Percentiles rank a stretch among this genome's conserved stretches.
These are phyloP conservation scores for Diorhabda carinulata DNA, from an alignment of 1,140 invertebrate genomes.

Conservation along the genomic window DNA sequence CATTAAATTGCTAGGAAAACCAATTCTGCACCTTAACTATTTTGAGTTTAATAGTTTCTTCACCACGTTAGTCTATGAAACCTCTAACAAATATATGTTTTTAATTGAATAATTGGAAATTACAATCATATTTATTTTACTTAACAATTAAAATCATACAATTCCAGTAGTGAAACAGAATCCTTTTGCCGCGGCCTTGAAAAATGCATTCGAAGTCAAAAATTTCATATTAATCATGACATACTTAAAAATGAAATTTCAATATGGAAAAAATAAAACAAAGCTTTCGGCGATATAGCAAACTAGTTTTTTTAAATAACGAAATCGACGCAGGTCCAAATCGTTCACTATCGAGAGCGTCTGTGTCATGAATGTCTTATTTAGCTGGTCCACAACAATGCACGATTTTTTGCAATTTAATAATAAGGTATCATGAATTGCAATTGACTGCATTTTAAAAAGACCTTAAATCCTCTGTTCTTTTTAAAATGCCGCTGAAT, in stretches of 20 bases:
- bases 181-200: slow-evolving; percentile 9
- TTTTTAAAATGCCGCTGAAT: slow-evolving; percentile 25
- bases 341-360: background rate
- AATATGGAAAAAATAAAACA: slow-evolving; percentile 28
- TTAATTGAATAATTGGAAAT: too few relatives aligned
- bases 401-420: slow-evolving; percentile 33
- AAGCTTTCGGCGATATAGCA: slow-evolving; percentile 26
- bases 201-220: slow-evolving; percentile 13
- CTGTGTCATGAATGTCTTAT: background rate
- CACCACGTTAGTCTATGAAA: too few relatives aligned
- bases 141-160: too few relatives aligned
- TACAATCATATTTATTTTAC: too few relatives aligned
- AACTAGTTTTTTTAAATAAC: slow-evolving; percentile 30
- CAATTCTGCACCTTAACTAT: too few relatives aligned
- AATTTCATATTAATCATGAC: slow-evolving; percentile 32
- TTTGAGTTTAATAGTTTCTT: too few relatives aligned
- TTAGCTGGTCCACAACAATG: slow-evolving; percentile 21
- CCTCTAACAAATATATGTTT: too few relatives aligned
- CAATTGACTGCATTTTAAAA: slow-evolving; percentile 27
- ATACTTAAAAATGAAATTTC: slow-evolving; percentile 28
- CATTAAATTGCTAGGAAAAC: too few relatives aligned
- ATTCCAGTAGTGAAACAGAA: too few relatives aligned
- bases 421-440: slow-evolving; percentile 32
- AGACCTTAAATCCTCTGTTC: slow-evolving; percentile 25
- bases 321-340: slow-evolving; percentile 23